phyloP scores from a whole-genome alignment of 2,797 vertebrate species.

The Sternotherus odoratus region DNA sequence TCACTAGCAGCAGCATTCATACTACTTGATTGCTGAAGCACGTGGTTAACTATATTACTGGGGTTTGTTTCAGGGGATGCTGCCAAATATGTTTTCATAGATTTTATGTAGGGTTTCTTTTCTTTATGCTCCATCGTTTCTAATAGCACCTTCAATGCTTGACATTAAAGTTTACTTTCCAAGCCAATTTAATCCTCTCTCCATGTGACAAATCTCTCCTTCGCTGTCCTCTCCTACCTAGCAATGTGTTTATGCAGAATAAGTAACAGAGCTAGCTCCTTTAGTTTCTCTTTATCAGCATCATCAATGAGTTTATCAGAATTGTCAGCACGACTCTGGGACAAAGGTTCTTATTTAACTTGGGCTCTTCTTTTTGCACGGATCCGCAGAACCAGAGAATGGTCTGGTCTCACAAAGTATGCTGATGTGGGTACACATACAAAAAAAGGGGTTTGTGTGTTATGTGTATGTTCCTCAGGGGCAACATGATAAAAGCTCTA shows the following conservation, averaged over 20 bases:
- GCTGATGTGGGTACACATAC: neutral
- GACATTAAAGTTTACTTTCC: slow-evolving; percentile 74
- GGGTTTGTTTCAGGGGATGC: slow-evolving; percentile 55
- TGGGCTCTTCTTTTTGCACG: neutral
- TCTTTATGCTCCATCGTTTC: slow-evolving; percentile 73
- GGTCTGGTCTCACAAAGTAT: neutral
- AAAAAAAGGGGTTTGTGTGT: too few species aligned
- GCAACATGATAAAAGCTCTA: slow-evolving; percentile 14
- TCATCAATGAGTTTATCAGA: slow-evolving; percentile 44
- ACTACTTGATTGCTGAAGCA: slow-evolving; percentile 72
- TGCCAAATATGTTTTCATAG: slow-evolving; percentile 68
- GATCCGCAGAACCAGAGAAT: neutral
- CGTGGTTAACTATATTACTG: slow-evolving; percentile 57
- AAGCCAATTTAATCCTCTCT: slow-evolving; percentile 74
- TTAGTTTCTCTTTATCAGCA: slow-evolving; percentile 43
- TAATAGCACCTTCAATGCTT: slow-evolving; percentile 68
- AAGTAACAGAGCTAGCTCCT: slow-evolving; percentile 61
- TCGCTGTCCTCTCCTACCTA: slow-evolving; percentile 63
- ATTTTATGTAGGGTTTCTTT: slow-evolving; percentile 73
- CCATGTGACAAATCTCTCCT: slow-evolving; percentile 60
- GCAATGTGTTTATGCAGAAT: slow-evolving; percentile 49
- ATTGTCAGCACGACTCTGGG: neutral
- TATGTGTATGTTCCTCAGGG: neutral
- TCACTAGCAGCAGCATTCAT: slow-evolving; percentile 43
- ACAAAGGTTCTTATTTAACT: slow-evolving; percentile 24